Base-by-base conservation (phyloP, 1,140 invertebrate genomes). In the Drosophila pandora region DNA sequence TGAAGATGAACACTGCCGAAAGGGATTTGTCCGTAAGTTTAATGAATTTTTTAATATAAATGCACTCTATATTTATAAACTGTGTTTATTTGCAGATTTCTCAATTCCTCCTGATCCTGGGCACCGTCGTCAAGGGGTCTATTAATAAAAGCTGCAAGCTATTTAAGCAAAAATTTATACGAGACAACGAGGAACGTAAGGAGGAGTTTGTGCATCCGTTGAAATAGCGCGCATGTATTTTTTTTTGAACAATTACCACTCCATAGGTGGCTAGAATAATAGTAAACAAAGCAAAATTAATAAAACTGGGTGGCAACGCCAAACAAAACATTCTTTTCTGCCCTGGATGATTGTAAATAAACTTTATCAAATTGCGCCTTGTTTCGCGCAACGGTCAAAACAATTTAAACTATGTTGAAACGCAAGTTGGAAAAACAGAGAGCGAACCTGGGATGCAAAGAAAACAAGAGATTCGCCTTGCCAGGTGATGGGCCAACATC, bases 1-100 rank as follows among this genome's bases (percentile, higher is more conserved):
- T 94, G 2, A 93, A 94, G 89, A 79, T 93, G 32, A 92, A 93
- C n/a, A 93, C 93, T 63, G 90, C 93, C 13, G 94, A 94, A 90
- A 91, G 91, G 61, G 92, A 93, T 28, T 83, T 94, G 61, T 92
- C 94, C 43, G 94, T 94, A 57, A 60, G 83, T 67, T 22, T 12
- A 21, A 13, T 7, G 2, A 32, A 43, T 60, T 37, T 0, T n/a
- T 25, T 5, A 21, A 9, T 3, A 13, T 2, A 5, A 12, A 22
- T 53, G 5, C 8, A 8, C n/a, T 43, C 12, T 37, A 21, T 52
- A 39, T 17, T 12, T 30, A 9, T 6, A 9, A 13, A 0, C 2
- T 6, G 30, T 39, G 1, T 10, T 25, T 37, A 43, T 1, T 47
- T 52, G 1, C 12, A 87, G 83, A 76, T 88, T 2, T 41, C 58